Conservation (phyloP, 2,797 vertebrate species). For the Phataginus tetradactyla region DNA sequence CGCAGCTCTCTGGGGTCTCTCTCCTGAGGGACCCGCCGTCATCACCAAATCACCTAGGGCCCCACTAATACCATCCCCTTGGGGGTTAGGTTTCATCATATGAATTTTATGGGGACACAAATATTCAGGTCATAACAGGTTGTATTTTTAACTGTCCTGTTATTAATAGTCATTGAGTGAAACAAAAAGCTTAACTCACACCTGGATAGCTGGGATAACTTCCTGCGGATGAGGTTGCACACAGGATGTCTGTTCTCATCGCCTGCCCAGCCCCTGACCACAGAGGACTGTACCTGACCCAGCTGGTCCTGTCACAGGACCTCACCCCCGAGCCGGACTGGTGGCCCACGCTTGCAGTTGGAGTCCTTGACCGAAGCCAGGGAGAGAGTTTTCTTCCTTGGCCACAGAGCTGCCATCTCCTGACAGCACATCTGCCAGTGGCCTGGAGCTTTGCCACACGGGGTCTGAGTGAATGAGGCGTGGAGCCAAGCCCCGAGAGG, state of each 20-base stretch:
- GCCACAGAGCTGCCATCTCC: background rate
- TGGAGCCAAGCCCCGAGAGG: background rate
- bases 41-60: background rate
- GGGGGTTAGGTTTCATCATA: background rate
- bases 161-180: background rate
- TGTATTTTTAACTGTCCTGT: background rate
- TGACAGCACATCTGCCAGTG: background rate
- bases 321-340: background rate
- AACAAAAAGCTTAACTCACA: background rate
- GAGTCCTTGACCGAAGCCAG: background rate
- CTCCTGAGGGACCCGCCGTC: background rate
- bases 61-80: background rate
- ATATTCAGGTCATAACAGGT: background rate
- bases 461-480: background rate
- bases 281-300: background rate
- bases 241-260: background rate
- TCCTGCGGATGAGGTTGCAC: background rate
- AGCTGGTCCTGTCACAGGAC: background rate
- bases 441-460: background rate
- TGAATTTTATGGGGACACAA: background rate
- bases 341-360: background rate
- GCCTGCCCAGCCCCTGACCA: background rate
- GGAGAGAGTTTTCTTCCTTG: background rate
- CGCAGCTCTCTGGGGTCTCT: background rate
- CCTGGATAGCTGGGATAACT: background rate